A percentile compares a stretch with the other conserved stretches of the same genome.
Evolutionary conservation across 2,888 invertebrate genomes (phyloP).

Genomic region (Serrognathus titanus): DNA sequence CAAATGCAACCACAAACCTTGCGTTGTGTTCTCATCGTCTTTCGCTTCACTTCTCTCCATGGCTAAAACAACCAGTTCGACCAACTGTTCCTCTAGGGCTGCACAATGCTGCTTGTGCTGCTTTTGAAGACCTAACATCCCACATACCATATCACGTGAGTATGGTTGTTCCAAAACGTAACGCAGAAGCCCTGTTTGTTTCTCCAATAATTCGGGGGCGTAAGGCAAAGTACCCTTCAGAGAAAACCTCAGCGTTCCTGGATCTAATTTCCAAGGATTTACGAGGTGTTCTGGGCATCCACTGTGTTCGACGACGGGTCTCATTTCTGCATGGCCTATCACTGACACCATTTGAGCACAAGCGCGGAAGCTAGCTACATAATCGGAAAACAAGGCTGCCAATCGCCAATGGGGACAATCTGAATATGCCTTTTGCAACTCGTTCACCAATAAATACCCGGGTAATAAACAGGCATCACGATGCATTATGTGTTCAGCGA

Average conservation of each 20-base stretch:
- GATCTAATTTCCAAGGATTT: conserved; percentile 92
- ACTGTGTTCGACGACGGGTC: conserved; percentile 91
- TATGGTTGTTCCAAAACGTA: conserved; percentile 95
- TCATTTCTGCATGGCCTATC: conserved; percentile 83
- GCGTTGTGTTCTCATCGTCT: conserved; percentile 58
- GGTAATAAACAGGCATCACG: conserved; percentile 88
- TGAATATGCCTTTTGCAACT: conserved; percentile 85
- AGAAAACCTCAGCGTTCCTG: conserved; percentile 67
- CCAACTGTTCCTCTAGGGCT: conserved; percentile 88
- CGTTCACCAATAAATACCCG: conserved; percentile 92
- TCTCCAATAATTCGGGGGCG: conserved; percentile 79
- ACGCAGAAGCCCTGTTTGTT: conserved; percentile 81
- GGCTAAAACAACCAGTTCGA: conserved; percentile 84
- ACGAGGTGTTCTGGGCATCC: conserved; percentile 86
- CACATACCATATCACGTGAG: conserved; percentile 93
- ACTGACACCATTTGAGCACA: conserved; percentile 96
- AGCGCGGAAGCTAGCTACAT: conserved; percentile 88
- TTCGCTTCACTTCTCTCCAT: conserved; percentile 86
- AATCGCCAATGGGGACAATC: conserved; percentile 94
- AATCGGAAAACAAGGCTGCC: conserved; percentile 78
- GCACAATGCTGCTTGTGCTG: conserved; percentile 71
- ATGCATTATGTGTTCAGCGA: conserved; percentile 87
- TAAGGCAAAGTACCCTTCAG: conserved; percentile 82
- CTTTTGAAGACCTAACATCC: conserved; percentile 90
- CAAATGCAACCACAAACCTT: conserved; percentile 89